phyloP scores from a whole-genome alignment of 2,113 vertebrate genomes.

The Crotophaga sulcirostris region DNA sequence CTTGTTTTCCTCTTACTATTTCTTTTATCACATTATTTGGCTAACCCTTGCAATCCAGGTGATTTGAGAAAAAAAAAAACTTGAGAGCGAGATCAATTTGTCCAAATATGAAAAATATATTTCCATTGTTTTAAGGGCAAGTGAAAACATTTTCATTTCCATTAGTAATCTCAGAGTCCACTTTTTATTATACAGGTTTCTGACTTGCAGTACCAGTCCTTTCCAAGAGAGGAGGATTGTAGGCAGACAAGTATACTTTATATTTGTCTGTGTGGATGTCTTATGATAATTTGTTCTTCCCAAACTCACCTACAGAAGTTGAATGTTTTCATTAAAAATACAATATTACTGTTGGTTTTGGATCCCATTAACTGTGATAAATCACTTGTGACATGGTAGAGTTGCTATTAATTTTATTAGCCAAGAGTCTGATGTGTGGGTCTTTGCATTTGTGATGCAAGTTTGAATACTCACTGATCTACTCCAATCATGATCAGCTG shows the following conservation, averaged over 20 bases:
- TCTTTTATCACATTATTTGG: background rate
- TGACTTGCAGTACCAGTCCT: background rate
- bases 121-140: conserved; percentile 11
- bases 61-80: background rate
- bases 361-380: conserved; percentile 23
- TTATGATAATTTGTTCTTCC: background rate
- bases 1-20: conserved; percentile 18
- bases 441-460: conserved; percentile 28
- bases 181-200: background rate
- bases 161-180: background rate
- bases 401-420: conserved; percentile 58
- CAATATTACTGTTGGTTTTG: background rate
- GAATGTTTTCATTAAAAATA: background rate
- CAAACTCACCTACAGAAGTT: background rate
- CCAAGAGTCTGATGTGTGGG: conserved; percentile 3
- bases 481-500: conserved; percentile 32
- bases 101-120: conserved; percentile 15
- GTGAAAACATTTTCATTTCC: conserved; percentile 26
- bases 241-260: background rate
- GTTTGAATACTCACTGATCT: background rate
- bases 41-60: background rate
- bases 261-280: background rate
- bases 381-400: conserved; percentile 36
- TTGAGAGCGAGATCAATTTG: background rate
- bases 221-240: background rate